phyloP scores from a whole-genome alignment of 2,797 vertebrate genomes.

The Rhincodon typus region DNA sequence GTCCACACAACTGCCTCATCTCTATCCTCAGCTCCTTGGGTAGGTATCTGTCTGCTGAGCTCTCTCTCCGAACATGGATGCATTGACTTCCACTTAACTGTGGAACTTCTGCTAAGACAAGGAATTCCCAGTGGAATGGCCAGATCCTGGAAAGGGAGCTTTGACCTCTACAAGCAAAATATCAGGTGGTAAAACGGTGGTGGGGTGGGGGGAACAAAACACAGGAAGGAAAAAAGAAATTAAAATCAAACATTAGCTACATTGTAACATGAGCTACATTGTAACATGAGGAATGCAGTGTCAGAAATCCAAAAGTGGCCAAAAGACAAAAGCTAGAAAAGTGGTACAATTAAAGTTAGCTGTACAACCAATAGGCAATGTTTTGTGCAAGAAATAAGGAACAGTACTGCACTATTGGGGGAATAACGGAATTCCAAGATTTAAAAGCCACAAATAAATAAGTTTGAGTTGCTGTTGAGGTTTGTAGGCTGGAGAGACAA shows the following conservation, averaged over 20 bases:
- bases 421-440: background rate
- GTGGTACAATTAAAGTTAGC: background rate
- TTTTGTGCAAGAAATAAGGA: background rate
- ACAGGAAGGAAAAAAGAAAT: background rate
- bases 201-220: too few species aligned
- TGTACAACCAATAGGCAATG: background rate
- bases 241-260: background rate
- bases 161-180: background rate
- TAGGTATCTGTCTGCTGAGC: background rate
- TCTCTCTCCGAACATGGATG: background rate
- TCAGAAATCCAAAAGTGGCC: background rate
- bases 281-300: background rate
- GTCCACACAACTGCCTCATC: background rate
- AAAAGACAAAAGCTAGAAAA: background rate
- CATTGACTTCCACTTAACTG: background rate
- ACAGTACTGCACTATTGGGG: background rate
- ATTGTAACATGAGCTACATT: background rate
- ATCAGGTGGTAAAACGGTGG: background rate
- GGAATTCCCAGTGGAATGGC: background rate
- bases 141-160: background rate
- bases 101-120: background rate
- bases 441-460: too few species aligned
- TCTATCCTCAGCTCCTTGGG: background rate
- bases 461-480: background rate
- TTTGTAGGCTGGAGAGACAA: background rate